Base-by-base conservation (phyloP, 2,113 vertebrate genomes). In the Crotophaga sulcirostris region DNA sequence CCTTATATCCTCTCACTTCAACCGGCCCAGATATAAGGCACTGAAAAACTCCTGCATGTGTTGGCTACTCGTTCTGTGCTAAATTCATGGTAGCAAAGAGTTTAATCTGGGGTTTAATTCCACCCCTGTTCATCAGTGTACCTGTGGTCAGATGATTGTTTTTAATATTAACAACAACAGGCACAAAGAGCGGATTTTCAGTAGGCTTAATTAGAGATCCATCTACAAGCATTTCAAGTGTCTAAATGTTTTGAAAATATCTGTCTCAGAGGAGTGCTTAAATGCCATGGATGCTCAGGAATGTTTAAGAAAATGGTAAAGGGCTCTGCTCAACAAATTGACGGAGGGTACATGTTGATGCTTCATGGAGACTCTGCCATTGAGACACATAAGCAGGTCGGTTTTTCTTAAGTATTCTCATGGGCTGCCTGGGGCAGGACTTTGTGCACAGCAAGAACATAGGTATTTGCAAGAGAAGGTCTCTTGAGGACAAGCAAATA, bases 301-400 rank as follows among this genome's bases (percentile, higher is more conserved):
- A 42, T 21, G 34, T 62, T 25, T 52, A 40, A 63, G 26, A 20
- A 60, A 16, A n/a, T 12, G 15, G 14, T 47, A 16, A 52, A 75
- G 38, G 47, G 62, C 56, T 76, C 54, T 31, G 69, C n/a, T 67
- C 5, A 26, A 3, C 10, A 11, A 29, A 31, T 14, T 2, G 16
- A 3, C 12, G 51, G 34, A 24, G 36, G 59, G 29, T 21, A 7
- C 9, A 4, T 1, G 6, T 36, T 38, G 12, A 12, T n/a, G 12
- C 28, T 45, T 23, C 31, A 6, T 3, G 26, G 52, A 59, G 33
- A 28, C 54, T 59, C 77, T 55, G 8, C 26, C 17, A 26, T 47
- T 17, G 20, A 42, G 26, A 47, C 11, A 3, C 6, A 1, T 7
- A 3, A 0, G 1, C 16, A 3, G 16, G 26, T 26, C 28, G 20